Evolutionary conservation across 2,888 invertebrate species (phyloP).

Genomic region (Epinotia ramella): DNA sequence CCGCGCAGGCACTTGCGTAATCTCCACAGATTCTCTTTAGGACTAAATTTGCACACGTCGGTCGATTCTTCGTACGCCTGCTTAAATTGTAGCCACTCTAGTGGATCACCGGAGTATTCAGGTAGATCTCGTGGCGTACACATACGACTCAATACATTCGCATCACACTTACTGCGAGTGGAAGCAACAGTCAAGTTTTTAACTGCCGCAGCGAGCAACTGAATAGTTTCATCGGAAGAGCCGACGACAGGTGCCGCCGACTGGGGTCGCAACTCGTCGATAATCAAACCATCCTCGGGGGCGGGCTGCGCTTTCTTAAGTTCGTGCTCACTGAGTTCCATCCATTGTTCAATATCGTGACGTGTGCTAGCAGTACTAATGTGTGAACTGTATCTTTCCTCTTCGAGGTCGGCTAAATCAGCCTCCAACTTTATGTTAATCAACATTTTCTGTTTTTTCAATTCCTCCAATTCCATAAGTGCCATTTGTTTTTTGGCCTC

Average conservation of each 20-base stretch:
- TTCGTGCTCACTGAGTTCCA: background rate
- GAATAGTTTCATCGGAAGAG: background rate
- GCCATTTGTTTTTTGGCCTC: too few relatives aligned
- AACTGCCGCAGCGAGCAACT: background rate
- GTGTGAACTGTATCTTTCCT: background rate
- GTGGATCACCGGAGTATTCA: conserved; percentile 24
- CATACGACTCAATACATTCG: conserved; percentile 11
- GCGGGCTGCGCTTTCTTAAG: background rate
- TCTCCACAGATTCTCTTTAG: conserved; percentile 13
- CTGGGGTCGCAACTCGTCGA: background rate
- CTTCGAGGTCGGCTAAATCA: conserved; percentile 17
- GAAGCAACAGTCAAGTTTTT: conserved; percentile 4
- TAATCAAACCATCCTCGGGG: background rate
- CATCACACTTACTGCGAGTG: background rate
- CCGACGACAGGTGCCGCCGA: background rate
- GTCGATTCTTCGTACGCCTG: conserved; percentile 30
- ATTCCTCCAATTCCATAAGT: too few relatives aligned
- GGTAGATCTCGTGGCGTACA: conserved; percentile 29
- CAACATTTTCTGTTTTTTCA: background rate
- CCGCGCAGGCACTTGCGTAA: conserved; percentile 20
- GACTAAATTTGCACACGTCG: conserved; percentile 14
- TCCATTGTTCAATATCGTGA: background rate
- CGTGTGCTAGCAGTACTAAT: background rate
- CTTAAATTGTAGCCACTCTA: conserved; percentile 35
- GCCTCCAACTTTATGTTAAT: background rate